These are phyloP conservation scores for Rhinophrynus dorsalis DNA, from an alignment of 2,797 vertebrate genomes.

Conservation along the genomic window DNA sequence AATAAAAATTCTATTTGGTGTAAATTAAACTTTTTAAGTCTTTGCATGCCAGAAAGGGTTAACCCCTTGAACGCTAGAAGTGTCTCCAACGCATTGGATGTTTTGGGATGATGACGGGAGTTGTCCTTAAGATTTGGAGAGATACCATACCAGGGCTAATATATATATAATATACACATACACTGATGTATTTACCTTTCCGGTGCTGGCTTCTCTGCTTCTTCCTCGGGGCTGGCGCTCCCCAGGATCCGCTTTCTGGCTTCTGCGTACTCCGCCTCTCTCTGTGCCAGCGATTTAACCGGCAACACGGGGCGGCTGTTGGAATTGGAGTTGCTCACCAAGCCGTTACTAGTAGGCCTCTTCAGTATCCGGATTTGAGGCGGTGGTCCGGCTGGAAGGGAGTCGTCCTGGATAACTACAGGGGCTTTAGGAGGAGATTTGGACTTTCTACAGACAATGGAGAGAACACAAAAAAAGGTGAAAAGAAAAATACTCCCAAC, in stretches of 20 bases:
- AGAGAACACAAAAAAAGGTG: too few relatives aligned
- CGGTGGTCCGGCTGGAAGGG: constrained; percentile 83
- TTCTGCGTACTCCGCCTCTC: constrained; percentile 95
- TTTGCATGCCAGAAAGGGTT: too few relatives aligned
- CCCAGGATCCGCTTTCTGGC: constrained; percentile 94
- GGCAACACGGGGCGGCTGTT: constrained; percentile 83
- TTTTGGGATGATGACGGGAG: too few relatives aligned
- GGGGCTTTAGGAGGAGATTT: constrained; percentile 84
- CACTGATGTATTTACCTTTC: constrained; percentile 76
- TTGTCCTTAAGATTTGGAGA: too few relatives aligned
- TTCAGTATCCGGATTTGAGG: constrained; percentile 97
- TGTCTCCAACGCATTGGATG: too few relatives aligned
- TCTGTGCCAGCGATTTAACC: constrained; percentile 92
- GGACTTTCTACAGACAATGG: constrained; percentile 74
- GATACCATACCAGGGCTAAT: too few relatives aligned
- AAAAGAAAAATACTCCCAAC: too few relatives aligned
- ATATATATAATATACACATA: too few relatives aligned
- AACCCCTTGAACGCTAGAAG: too few relatives aligned
- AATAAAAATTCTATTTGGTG: too few relatives aligned
- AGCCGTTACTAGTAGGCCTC: constrained; percentile 89
- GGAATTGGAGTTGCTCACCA: constrained; percentile 73
- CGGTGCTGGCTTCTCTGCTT: constrained; percentile 84
- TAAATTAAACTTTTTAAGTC: too few relatives aligned
- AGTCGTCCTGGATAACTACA: constrained; percentile 93
- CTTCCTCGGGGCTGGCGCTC: constrained; percentile 90